Evolutionary conservation across 2,113 vertebrate species (phyloP), one percentile per base, ranked within the genome.

Genomic region (Antechinus flavipes): DNA sequence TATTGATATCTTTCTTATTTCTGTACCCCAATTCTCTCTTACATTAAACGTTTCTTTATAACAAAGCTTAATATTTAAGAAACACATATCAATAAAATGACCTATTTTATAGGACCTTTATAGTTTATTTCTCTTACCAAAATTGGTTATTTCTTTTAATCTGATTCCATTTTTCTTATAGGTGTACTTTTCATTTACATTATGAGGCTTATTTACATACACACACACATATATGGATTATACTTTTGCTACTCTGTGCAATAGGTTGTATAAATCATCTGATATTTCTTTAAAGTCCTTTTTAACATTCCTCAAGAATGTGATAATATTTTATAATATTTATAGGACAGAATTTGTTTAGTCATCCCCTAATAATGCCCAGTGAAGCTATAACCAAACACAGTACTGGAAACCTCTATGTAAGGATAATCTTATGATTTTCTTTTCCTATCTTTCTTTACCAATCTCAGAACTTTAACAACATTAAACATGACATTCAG

Each of bases 21-120:
- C n/a, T 42, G 22, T 84, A 42, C 42, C 35, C 16, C 23, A 84
- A 26, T 84, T 16, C n/a, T 84, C 68, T 84, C 68, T 19, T 42
- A 42, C 68, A 84, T 84, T 84, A 84, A 84, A 84, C 68, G 22
- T 84, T 84, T 35, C 68, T 1, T 84, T 84, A 42, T 23, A 23
- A 84, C 68, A 42, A 84, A 84, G n/a, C n/a, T n/a, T 84, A 84
- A 84, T 84, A 76, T 76, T 76, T 84, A 84, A 84, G n/a, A 84
- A 42, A 84, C 42, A 84, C 8, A 19, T n/a, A 84, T 0, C n/a
- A 84, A n/a, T 6, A 42, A 76, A 84, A 42, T 42, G 68, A 84
- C 68, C n/a, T n/a, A 19, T 76, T 16, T 84, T 23, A 42, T 30
- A 84, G 68, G 42, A 84, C 2, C 8, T 22, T 0, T 23, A 16